phyloP scores from a whole-genome alignment of 1,140 invertebrate species.

The Micrasema minimum region DNA sequence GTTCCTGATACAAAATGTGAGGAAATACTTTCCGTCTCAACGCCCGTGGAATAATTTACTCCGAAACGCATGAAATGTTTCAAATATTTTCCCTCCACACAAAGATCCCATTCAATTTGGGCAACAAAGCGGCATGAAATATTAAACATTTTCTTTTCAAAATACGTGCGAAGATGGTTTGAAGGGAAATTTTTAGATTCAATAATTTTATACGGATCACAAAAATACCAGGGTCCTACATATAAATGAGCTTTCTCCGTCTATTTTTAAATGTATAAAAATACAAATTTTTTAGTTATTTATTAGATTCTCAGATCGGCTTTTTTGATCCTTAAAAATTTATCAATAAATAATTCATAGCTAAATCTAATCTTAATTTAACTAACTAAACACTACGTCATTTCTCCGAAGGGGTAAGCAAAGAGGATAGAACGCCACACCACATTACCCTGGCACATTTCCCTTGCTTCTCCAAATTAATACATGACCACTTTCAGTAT shows the following conservation, averaged over 20 bases:
- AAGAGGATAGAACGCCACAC: too few species aligned
- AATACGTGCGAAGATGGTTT: constrained; percentile 25
- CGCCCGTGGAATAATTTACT: constrained; percentile 49
- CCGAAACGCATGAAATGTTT: constrained; percentile 50
- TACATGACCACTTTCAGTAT: too few species aligned
- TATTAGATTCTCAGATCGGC: too few species aligned
- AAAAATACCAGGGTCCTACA: constrained; percentile 10
- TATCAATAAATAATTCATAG: too few species aligned
- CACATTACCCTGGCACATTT: too few species aligned
- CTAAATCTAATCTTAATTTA: too few species aligned
- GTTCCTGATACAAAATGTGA: constrained; percentile 35
- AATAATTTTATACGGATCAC: constrained; percentile 22
- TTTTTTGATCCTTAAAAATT: too few species aligned
- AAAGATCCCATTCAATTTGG: constrained; percentile 46
- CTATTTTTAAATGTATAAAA: constrained; percentile 6
- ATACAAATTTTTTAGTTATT: not conserved
- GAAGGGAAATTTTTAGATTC: constrained; percentile 21
- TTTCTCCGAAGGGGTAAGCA: too few species aligned
- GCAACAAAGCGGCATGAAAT: constrained; percentile 51
- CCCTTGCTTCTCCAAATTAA: too few species aligned
- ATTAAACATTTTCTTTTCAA: constrained; percentile 39
- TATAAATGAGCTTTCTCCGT: not conserved
- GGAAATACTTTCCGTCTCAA: constrained; percentile 29
- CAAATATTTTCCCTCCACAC: constrained; percentile 33
- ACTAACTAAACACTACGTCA: too few species aligned